Base-by-base conservation (phyloP, 2,113 vertebrate genomes). In the Chamaetylas fuelleborni region DNA sequence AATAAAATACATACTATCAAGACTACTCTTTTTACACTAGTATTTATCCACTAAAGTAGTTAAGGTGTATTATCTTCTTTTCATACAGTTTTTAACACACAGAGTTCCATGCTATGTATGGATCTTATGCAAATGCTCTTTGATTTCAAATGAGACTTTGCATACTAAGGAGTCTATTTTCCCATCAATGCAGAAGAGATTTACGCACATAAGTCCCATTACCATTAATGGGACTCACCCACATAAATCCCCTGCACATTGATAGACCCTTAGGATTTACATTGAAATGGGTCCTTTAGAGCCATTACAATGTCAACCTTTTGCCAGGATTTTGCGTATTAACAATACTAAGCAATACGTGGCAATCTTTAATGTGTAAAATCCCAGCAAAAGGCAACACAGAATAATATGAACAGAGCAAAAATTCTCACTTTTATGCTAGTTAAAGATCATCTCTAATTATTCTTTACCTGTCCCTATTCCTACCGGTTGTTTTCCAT, bases 261-360 rank as follows among this genome's bases (percentile, higher is more conserved):
- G 96, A 97, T 93, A 97, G 96, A 94, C 54, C 88, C 61, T 95
- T 43, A 95, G 92, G 89, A 97, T 97, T 97, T 97, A 95, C 93
- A 91, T 95, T 88, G 90, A 96, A 95, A 92, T 91, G 70, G 88
- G 81, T 83, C 89, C 87, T 97, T 97, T 97, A 97, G 96, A 97
- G 87, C 95, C 96, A 97, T 96, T 92, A 94, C 78, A 71, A 96
- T 91, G 88, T 91, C 90, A 96, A 90, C 94, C 74, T 97, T 92
- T 95, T 71, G 65, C 93, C 76, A 93, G 81, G 90, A 96, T 96
- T 96, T 90, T 66, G 58, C 0, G 66, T 90, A 95, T 97, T 96
- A 97, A 97, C 95, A 96, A 96, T 94, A 95, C 93, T 96, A 96
- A 97, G 95, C 94, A 97, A 97, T 96, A 96, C 86, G 89, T 82